Evolutionary conservation across 2,888 invertebrate species (phyloP).

Genomic region (Anodontia alba): DNA sequence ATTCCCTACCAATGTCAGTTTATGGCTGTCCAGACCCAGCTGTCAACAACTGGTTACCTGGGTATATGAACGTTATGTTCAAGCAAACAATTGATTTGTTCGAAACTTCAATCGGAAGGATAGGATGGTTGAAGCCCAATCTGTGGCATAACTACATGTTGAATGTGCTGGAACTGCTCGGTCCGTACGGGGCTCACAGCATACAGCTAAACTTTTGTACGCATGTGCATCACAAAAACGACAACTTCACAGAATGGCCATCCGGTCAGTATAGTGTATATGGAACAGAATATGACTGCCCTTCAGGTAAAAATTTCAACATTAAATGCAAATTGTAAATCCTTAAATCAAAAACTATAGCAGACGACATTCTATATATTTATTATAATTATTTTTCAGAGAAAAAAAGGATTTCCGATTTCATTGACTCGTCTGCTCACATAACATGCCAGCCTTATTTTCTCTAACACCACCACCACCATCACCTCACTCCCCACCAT

Average conservation of each 20-base stretch:
- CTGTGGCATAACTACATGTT: background rate
- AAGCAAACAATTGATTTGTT: background rate
- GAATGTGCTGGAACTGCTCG: background rate
- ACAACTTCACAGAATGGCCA: background rate
- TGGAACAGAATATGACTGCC: background rate
- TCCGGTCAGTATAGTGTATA: background rate
- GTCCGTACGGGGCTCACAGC: background rate
- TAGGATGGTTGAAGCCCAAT: background rate
- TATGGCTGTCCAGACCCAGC: constrained; percentile 56
- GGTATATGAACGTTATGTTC: background rate
- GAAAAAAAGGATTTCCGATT: too few species aligned
- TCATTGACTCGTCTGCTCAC: too few species aligned
- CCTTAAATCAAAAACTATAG: too few species aligned
- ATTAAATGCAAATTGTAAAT: too few species aligned
- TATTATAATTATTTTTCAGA: too few species aligned
- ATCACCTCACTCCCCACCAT: too few species aligned
- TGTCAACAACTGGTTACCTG: constrained; percentile 29
- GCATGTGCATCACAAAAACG: background rate
- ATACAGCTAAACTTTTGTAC: background rate
- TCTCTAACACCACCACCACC: too few species aligned
- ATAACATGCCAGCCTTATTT: too few species aligned
- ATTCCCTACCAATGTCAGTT: constrained; percentile 38
- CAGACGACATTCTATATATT: too few species aligned
- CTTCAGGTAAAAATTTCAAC: background rate
- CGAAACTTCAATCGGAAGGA: background rate